Percentiles rank a stretch among this genome's conserved stretches.
Evolutionary conservation across 2,113 vertebrate genomes (phyloP).

Genomic region (Oreotrochilus melanogaster): DNA sequence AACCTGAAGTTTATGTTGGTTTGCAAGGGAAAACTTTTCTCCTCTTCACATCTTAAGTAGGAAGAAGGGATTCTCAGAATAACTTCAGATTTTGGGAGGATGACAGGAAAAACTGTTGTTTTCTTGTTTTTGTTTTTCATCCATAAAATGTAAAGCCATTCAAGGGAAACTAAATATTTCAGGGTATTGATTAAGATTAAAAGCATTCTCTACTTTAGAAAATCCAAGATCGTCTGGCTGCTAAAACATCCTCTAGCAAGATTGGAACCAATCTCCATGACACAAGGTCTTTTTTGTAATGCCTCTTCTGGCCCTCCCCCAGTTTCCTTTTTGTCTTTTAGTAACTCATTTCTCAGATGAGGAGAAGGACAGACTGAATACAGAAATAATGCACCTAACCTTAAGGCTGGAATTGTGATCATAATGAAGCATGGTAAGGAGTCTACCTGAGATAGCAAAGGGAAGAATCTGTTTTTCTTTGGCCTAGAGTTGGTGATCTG

Average conservation of each 20-base stretch:
- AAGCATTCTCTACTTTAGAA: background rate
- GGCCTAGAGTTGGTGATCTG: background rate
- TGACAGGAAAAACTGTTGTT: background rate
- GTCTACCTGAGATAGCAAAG: background rate
- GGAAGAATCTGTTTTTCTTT: background rate
- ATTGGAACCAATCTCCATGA: background rate
- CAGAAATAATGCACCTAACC: background rate
- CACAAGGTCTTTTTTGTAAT: background rate
- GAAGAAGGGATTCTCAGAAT: background rate
- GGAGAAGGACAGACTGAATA: background rate
- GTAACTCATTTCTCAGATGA: background rate
- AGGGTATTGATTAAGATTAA: background rate
- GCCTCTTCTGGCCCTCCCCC: rapidly evolving
- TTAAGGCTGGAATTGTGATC: background rate
- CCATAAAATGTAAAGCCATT: background rate
- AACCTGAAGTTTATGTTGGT: background rate
- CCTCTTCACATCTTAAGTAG: background rate
- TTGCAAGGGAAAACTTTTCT: background rate
- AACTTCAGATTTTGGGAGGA: background rate
- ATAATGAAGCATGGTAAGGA: background rate
- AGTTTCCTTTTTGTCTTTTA: background rate
- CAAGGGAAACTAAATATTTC: background rate
- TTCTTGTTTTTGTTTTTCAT: background rate
- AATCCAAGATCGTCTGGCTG: background rate
- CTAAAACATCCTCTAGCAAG: background rate